Evolutionary conservation across 2,797 vertebrate genomes (phyloP).

Genomic region (Thalassophryne amazonica): DNA sequence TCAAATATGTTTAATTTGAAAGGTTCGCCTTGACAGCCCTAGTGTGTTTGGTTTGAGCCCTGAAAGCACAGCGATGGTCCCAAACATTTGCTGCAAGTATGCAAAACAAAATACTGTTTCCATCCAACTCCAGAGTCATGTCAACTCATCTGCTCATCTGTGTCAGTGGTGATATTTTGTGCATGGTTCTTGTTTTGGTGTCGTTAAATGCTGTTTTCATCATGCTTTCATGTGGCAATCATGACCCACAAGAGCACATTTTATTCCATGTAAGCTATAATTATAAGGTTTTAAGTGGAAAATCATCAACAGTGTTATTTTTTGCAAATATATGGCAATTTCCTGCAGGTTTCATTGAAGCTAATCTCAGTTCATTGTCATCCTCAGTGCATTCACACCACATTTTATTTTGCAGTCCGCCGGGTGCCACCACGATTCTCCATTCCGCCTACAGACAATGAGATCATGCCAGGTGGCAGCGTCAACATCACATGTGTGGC

Average conservation of each 20-base stretch:
- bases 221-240: too few species aligned
- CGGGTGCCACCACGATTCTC: constrained; percentile 97
- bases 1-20: neutral
- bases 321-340: too few species aligned
- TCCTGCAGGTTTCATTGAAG: too few species aligned
- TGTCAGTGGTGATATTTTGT: constrained; percentile 72
- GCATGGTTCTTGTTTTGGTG: constrained; percentile 83
- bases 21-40: constrained; percentile 53
- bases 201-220: too few species aligned
- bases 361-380: too few species aligned
- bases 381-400: neutral
- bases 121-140: constrained; percentile 82
- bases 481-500: constrained; percentile 99
- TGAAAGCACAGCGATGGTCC: constrained; percentile 60
- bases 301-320: too few species aligned
- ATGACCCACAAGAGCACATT: too few species aligned
- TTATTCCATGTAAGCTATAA: too few species aligned
- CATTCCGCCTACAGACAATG: constrained; percentile 97
- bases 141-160: constrained; percentile 65
- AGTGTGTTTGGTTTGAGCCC: constrained; percentile 55
- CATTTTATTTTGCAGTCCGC: constrained; percentile 84
- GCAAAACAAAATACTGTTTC: constrained; percentile 80
- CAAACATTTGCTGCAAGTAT: constrained; percentile 88
- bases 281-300: too few species aligned
- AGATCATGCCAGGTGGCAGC: constrained; percentile 99